Percentiles rank a stretch among this genome's conserved stretches.
Conservation (phyloP, 2,888 invertebrate genomes). For the Parasteatoda lunata region DNA sequence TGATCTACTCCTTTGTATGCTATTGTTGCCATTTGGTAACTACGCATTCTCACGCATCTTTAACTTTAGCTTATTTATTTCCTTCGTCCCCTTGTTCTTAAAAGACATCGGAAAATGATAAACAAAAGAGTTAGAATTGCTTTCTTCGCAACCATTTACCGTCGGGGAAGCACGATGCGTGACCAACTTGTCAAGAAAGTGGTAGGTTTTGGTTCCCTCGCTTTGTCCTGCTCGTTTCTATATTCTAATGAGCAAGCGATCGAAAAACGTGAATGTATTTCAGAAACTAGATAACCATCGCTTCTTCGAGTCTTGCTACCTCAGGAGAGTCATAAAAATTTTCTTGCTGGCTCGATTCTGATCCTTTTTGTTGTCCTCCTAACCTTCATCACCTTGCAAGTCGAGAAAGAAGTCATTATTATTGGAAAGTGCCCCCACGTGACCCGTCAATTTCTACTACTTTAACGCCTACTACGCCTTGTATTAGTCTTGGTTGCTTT, state of each 20-base stretch:
- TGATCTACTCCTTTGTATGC: neutral
- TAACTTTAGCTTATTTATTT: neutral
- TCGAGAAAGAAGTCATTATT: neutral
- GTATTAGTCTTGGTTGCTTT: neutral
- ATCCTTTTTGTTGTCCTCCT: neutral
- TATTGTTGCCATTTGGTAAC: neutral
- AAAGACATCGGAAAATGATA: slow-evolving; percentile 26
- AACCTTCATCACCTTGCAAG: neutral
- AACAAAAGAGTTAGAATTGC: slow-evolving; percentile 48
- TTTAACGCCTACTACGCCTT: neutral
- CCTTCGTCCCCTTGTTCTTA: neutral
- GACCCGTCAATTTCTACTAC: neutral
- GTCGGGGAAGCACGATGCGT: neutral
- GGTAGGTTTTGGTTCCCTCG: neutral
- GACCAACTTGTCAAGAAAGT: neutral
- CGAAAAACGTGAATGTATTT: slow-evolving; percentile 49
- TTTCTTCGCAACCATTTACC: slow-evolving; percentile 38
- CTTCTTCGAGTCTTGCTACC: neutral
- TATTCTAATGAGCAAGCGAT: slow-evolving; percentile 50
- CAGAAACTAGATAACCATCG: slow-evolving; percentile 5
- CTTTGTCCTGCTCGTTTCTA: slow-evolving; percentile 53
- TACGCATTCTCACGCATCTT: neutral
- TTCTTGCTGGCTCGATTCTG: neutral
- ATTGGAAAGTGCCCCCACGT: neutral
- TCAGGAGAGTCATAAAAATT: neutral